Conservation (phyloP, 2,113 vertebrate genomes). For the Eulemur rufifrons region DNA sequence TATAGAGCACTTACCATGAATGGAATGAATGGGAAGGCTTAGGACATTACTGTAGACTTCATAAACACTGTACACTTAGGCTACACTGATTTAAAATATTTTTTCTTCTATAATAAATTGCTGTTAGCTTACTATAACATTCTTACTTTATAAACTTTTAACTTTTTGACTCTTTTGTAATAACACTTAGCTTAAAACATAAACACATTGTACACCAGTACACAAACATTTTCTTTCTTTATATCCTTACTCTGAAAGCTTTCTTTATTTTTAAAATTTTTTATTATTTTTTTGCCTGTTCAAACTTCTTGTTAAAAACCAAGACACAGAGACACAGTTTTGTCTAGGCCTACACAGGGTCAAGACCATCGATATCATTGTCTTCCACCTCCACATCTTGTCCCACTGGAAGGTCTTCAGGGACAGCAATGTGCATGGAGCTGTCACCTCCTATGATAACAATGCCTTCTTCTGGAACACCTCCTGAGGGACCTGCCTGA, state of each 20-base stretch:
- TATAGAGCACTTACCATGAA: neutral
- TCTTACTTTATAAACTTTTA: neutral
- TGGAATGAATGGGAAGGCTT: neutral
- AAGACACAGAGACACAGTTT: neutral
- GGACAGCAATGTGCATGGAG: neutral
- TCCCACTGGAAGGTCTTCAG: neutral
- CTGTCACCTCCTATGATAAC: neutral
- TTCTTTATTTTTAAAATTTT: neutral
- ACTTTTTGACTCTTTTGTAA: neutral
- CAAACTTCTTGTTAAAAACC: neutral
- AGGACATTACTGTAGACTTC: neutral
- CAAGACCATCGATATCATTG: no score
- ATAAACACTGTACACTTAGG: neutral
- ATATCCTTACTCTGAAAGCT: neutral
- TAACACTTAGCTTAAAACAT: neutral
- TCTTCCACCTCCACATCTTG: no score
- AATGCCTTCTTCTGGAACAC: neutral
- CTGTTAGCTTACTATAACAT: neutral
- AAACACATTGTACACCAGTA: neutral
- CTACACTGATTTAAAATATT: neutral
- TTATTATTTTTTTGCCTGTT: neutral
- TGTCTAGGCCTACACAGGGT: no score
- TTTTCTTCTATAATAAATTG: neutral
- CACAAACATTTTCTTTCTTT: neutral
- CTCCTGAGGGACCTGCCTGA: neutral